Evolutionary conservation across 1,140 invertebrate species (phyloP).

Genomic region (Drosophila malerkotliana): DNA sequence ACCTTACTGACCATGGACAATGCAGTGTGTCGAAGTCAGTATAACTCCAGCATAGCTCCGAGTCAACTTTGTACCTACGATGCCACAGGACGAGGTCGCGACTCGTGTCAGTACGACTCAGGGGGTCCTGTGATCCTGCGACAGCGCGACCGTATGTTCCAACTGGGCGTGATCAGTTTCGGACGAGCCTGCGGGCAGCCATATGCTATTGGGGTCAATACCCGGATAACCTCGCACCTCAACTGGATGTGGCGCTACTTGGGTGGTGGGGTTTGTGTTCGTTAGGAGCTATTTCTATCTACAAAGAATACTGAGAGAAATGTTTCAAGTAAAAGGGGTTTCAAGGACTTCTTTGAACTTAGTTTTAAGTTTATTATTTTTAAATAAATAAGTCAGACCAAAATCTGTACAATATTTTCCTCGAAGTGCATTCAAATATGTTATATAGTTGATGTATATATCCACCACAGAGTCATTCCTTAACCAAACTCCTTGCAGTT

Average conservation of each 20-base stretch:
- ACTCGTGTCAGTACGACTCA: slow-evolving; percentile 79
- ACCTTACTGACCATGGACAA: slow-evolving; percentile 61
- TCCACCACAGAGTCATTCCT: slow-evolving; percentile 18
- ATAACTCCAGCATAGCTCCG: slow-evolving; percentile 46
- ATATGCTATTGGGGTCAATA: slow-evolving; percentile 87
- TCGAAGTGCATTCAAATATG: not conserved
- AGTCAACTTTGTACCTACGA: slow-evolving; percentile 75
- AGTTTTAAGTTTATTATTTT: not conserved
- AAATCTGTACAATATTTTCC: not conserved
- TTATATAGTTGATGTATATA: not conserved
- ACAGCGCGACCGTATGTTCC: slow-evolving; percentile 47
- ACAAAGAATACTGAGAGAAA: slow-evolving; percentile 2
- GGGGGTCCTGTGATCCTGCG: slow-evolving; percentile 73
- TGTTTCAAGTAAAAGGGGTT: not conserved
- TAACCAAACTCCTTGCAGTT: slow-evolving; percentile 22
- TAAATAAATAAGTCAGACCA: not conserved
- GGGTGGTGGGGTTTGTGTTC: slow-evolving; percentile 48
- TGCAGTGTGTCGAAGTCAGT: slow-evolving; percentile 34
- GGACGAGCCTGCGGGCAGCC: slow-evolving; percentile 85
- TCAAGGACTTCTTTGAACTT: not conserved
- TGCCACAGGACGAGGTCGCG: slow-evolving; percentile 49
- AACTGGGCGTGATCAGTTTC: slow-evolving; percentile 88
- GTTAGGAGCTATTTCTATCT: slow-evolving; percentile 19
- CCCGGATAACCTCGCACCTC: slow-evolving; percentile 87
- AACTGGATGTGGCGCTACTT: slow-evolving; percentile 86